Percentiles rank a stretch among this genome's conserved stretches.
Evolutionary conservation across 1,140 invertebrate genomes (phyloP).

Genomic region (Ceratitis capitata): DNA sequence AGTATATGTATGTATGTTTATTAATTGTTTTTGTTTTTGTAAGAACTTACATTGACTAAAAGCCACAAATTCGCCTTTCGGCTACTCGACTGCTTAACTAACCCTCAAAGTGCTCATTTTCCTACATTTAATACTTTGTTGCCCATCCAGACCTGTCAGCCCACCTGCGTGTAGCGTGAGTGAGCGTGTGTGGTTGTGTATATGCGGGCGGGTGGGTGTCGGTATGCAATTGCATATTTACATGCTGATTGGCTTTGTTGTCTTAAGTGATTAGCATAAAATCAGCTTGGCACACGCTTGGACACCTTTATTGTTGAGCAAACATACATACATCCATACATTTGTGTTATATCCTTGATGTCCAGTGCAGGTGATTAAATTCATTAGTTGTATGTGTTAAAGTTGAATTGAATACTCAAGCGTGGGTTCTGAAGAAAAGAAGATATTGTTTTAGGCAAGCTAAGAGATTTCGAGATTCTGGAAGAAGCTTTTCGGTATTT

Average conservation of each 20-base stretch:
- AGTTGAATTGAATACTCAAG: not conserved
- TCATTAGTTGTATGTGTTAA: not conserved
- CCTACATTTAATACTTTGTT: not conserved
- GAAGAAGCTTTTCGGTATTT: too few relatives aligned
- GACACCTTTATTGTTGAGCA: slow-evolving; percentile 33
- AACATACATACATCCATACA: not conserved
- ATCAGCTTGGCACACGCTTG: slow-evolving; percentile 13
- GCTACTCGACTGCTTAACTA: slow-evolving; percentile 52
- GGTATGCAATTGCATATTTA: slow-evolving; percentile 42
- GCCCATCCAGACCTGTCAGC: not conserved
- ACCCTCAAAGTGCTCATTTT: slow-evolving; percentile 39
- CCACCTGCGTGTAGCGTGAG: not conserved
- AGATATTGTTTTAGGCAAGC: not conserved
- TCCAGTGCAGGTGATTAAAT: slow-evolving; percentile 21
- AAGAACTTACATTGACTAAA: slow-evolving; percentile 46
- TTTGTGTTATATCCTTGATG: slow-evolving; percentile 21
- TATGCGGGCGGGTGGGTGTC: too few relatives aligned
- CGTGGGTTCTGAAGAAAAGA: not conserved
- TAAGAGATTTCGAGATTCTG: not conserved
- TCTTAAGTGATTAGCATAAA: slow-evolving; percentile 46
- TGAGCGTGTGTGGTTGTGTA: not conserved
- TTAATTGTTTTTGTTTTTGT: not conserved
- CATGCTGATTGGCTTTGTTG: slow-evolving; percentile 42
- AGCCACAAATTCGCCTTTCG: slow-evolving; percentile 57
- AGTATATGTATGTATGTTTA: not conserved